Percentiles rank a stretch among this genome's conserved stretches.
These are phyloP conservation scores for Mormoops blainvillei DNA, from an alignment of 2,113 vertebrate species.

Conservation along the genomic window DNA sequence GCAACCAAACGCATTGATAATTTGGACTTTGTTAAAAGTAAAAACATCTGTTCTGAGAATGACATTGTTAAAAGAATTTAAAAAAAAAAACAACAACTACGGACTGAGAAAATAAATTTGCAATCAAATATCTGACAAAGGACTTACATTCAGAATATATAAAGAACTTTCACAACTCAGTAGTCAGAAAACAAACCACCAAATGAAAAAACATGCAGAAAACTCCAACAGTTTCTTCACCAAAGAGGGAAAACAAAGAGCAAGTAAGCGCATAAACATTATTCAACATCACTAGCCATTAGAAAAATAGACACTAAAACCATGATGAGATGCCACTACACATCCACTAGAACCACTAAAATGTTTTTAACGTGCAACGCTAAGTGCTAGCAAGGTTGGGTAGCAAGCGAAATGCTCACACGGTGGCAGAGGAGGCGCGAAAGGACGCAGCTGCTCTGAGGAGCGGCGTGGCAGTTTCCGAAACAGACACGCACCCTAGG, in stretches of 20 bases:
- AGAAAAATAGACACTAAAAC: not conserved
- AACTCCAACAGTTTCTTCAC: not conserved
- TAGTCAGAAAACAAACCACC: not conserved
- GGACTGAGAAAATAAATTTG: not conserved
- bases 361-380: not conserved
- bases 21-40: not conserved
- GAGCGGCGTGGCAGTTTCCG: not conserved
- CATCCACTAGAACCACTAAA: not conserved
- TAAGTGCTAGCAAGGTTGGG: rapidly evolving
- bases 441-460: not conserved
- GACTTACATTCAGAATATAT: not conserved
- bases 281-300: not conserved
- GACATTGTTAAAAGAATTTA: not conserved
- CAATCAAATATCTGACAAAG: not conserved
- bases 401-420: too few species aligned
- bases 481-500: not conserved
- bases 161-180: not conserved
- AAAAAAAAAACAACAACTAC: too few species aligned
- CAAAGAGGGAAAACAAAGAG: not conserved
- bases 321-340: not conserved
- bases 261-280: not conserved
- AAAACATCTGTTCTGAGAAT: not conserved
- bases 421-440: not conserved
- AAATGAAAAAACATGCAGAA: not conserved
- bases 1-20: not conserved